Conservation (phyloP, 64 coral and sea anemone genomes). For the Acropora tenuis region DNA sequence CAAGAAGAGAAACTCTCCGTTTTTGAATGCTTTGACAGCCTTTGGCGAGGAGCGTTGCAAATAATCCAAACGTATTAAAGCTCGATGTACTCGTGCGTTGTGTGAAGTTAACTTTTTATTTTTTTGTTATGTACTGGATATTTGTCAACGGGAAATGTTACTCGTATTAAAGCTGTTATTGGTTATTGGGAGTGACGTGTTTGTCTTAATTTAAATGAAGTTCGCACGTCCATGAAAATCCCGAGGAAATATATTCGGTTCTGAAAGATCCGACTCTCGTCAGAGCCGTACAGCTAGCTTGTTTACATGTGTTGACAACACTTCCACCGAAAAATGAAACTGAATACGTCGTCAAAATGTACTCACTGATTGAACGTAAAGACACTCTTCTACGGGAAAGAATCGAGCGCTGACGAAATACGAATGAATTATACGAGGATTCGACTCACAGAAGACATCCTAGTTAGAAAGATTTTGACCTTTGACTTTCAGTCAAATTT, state of each 20-base stretch:
- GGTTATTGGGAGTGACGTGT: too few species aligned
- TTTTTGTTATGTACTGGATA: too few species aligned
- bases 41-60: background rate
- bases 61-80: too few species aligned
- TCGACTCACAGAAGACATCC: constrained; percentile 28
- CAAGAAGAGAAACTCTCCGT: too few species aligned
- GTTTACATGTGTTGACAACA: constrained; percentile 16
- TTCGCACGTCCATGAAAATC: background rate
- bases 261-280: too few species aligned
- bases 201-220: too few species aligned
- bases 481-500: constrained; percentile 3
- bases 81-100: too few species aligned
- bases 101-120: too few species aligned
- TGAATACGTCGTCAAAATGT: constrained; percentile 28
- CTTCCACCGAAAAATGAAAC: constrained; percentile 20
- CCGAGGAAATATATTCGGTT: background rate
- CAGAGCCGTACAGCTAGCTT: background rate
- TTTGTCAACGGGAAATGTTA: background rate
- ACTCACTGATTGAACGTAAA: constrained; percentile 25
- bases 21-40: background rate
- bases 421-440: constrained; percentile 15
- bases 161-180: too few species aligned
- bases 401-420: constrained; percentile 21
- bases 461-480: constrained; percentile 13
- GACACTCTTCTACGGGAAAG: constrained; percentile 32